Percentiles rank a stretch among this genome's conserved stretches.
Evolutionary conservation across 2,113 vertebrate species (phyloP).

Genomic region (Lipotes vexillifer): DNA sequence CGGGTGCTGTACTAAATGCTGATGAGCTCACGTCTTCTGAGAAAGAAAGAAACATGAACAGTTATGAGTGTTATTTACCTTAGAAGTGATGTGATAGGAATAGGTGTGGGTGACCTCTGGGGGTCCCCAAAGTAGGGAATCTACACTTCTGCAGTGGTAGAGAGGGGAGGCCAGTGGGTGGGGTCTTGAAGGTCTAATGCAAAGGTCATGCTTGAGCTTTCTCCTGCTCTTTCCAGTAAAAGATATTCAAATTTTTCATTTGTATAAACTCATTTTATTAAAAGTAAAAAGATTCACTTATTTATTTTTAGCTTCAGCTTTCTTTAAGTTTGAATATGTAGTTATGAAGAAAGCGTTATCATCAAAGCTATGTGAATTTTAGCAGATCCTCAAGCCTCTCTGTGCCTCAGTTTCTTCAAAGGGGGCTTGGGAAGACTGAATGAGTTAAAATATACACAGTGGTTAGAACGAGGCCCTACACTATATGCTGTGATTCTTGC

Average conservation of each 20-base stretch:
- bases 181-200: not conserved
- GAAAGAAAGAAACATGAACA: not conserved
- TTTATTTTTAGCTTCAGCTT: slow-evolving; percentile 1
- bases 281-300: not conserved
- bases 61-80: not conserved
- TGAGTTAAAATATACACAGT: not conserved
- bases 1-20: not conserved
- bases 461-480: not conserved
- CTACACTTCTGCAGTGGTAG: not conserved
- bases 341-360: not conserved
- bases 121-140: not conserved
- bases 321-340: not conserved
- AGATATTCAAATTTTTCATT: not conserved
- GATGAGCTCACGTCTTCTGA: not conserved
- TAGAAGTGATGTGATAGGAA: not conserved
- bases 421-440: not conserved
- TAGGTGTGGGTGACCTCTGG: not conserved
- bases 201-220: not conserved
- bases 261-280: not conserved
- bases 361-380: not conserved
- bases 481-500: not conserved
- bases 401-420: not conserved
- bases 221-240: not conserved
- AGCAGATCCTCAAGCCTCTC: not conserved
- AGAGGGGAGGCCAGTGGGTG: not conserved